These are phyloP conservation scores for Argopecten irradians DNA, from an alignment of 1,140 invertebrate genomes.

Conservation along the genomic window DNA sequence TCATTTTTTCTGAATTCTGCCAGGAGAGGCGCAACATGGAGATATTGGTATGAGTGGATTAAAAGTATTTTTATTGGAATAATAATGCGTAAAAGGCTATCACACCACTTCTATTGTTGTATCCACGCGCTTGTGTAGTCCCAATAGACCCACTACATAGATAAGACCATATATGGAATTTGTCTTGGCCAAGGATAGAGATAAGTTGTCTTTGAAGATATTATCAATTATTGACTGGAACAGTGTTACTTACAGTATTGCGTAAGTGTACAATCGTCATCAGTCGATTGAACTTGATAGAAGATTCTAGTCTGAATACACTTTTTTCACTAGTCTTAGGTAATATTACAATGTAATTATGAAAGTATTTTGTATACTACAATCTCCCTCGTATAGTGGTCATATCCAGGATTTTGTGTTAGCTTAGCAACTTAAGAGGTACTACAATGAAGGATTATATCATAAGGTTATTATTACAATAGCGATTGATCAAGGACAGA, in stretches of 20 bases:
- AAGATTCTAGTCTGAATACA: not conserved
- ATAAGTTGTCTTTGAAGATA: not conserved
- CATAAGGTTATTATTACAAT: too few relatives aligned
- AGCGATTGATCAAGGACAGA: too few relatives aligned
- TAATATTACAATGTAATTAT: too few relatives aligned
- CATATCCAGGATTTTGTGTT: too few relatives aligned
- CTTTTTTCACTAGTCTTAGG: not conserved
- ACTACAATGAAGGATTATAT: too few relatives aligned
- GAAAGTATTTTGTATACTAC: too few relatives aligned
- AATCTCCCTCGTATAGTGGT: too few relatives aligned
- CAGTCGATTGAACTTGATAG: not conserved
- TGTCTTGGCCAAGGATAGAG: not conserved
- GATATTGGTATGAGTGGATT: not conserved
- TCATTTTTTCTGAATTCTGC: not conserved
- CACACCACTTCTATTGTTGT: not conserved
- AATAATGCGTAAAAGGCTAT: not conserved
- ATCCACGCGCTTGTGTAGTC: not conserved
- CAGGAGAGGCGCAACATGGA: not conserved
- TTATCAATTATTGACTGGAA: slow-evolving; percentile 5
- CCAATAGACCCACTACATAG: not conserved
- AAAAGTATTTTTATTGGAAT: not conserved
- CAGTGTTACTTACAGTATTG: not conserved
- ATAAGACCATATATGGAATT: not conserved
- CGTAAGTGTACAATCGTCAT: not conserved
- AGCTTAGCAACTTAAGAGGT: too few relatives aligned